Evolutionary conservation across 2,797 vertebrate genomes (phyloP), one percentile per base, ranked within the genome.

Genomic region (Ciconia nigra): DNA sequence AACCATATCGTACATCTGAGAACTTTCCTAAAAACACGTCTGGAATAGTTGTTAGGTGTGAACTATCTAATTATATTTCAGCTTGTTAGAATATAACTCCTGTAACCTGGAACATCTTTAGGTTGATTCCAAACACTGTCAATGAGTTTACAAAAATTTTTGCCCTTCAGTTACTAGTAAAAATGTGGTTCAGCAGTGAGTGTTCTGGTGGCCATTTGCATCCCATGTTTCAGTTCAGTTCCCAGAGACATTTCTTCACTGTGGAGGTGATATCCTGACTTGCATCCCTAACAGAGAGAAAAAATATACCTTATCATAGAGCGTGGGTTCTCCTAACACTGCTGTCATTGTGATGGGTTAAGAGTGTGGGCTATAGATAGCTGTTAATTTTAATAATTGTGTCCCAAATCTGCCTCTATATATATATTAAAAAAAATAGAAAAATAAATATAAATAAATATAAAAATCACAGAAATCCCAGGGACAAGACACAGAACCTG

Each of bases 401-500:
- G 26, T 66, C 66, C 51, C 3, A 2, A 55, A 76, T 70, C 39
- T 92, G 19, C 33, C 33, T 35, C 47, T 81, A 37, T 15, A 25
- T 31, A 31, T 42, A 35, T 31, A 12, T 22, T n/a, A n/a, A 11
- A 16, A 39, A 39, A 39, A 10, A 39, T 39, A 39, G 37, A 39
- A 39, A 39, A 39, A 39, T 39, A 29, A 26, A 52, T 13, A 39
- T 7, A 31, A 18, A 19, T 24, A 51, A 61, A 55, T 46, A 46
- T 13, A 67, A 69, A 79, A 90, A 37, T 35, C 28, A 59, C 77
- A 83, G 69, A 58, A 83, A 70, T 80, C 46, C 61, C n/a, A 57
- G 72, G 62, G 83, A 89, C 67, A 83, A 83, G 83, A 55, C 63
- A 65, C 61, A 93, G 74, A 83, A 94, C 73, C 69, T 97, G 58